Conservation (phyloP, 2,888 invertebrate species). For the Periphyllus acericola region DNA sequence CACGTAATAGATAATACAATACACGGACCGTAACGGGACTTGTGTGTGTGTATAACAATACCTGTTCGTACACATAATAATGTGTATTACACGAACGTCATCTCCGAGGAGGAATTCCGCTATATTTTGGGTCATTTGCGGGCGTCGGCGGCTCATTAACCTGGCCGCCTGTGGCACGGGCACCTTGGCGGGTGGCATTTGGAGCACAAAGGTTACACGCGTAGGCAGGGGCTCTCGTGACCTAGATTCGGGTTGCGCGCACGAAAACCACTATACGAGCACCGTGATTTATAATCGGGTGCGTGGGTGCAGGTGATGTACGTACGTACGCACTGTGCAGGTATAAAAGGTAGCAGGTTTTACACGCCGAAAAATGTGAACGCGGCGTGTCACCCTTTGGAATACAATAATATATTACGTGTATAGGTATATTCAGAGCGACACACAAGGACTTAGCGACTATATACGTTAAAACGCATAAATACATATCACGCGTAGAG, state of each 20-base stretch:
- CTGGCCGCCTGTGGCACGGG: constrained; percentile 8
- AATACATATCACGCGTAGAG: not conserved
- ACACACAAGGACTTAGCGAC: too few species aligned
- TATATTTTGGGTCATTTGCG: constrained; percentile 55
- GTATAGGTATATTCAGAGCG: too few species aligned
- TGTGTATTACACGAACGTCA: too few species aligned
- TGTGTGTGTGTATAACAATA: not conserved
- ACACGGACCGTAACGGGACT: not conserved
- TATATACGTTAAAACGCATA: not conserved
- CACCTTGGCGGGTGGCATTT: constrained; percentile 51
- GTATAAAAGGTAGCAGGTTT: not conserved
- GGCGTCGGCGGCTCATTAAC: constrained; percentile 47
- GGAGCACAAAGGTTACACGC: constrained; percentile 16
- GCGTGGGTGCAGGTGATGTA: not conserved
- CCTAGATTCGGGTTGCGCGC: constrained; percentile 32
- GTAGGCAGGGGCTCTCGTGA: constrained; percentile 1
- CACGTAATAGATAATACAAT: not conserved
- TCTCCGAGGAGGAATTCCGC: constrained; percentile 29
- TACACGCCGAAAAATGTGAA: not conserved
- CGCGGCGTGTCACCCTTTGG: not conserved
- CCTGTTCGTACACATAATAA: not conserved
- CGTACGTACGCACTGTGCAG: fast-evolving
- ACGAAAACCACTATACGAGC: not conserved
- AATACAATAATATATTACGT: not conserved
- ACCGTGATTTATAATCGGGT: constrained; percentile 21